phyloP scores from a whole-genome alignment of 2,888 invertebrate species.

The Nowickia ferox region DNA sequence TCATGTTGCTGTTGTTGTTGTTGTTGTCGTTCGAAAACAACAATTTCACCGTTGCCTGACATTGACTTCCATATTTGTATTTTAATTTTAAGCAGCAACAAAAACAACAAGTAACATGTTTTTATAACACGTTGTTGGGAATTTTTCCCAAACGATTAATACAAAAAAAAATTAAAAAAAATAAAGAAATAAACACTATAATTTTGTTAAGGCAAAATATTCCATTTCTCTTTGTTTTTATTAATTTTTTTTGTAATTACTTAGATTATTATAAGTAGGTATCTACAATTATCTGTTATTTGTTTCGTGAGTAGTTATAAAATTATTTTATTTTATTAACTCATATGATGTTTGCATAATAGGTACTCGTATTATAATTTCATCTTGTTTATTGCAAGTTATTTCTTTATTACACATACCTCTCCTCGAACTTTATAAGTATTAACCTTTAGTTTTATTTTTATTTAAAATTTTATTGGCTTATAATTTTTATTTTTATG shows the following conservation, averaged over 20 bases:
- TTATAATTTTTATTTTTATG: conserved; percentile 4
- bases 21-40: conserved; percentile 50
- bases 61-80: conserved; percentile 70
- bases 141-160: conserved; percentile 26
- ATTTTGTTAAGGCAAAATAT: conserved; percentile 4
- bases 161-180: conserved; percentile 3
- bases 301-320: not conserved
- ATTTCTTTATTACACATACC: not conserved
- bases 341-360: conserved; percentile 69
- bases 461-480: conserved; percentile 16
- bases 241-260: not conserved
- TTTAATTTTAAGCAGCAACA: conserved; percentile 17
- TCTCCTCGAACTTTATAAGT: not conserved
- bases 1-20: not conserved
- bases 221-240: conserved; percentile 41
- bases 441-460: conserved; percentile 50
- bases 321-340: conserved; percentile 17
- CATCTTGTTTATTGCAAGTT: not conserved
- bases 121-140: conserved; percentile 55
- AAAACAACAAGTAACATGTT: conserved; percentile 58
- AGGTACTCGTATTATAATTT: too few species aligned
- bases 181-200: conserved; percentile 3
- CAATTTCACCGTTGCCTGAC: conserved; percentile 71
- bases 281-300: not conserved
- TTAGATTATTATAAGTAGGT: conserved; percentile 16